A percentile compares a stretch with the other conserved stretches of the same genome.
phyloP scores from a whole-genome alignment of 2,113 vertebrate species.

The Laterallus jamaicensis region DNA sequence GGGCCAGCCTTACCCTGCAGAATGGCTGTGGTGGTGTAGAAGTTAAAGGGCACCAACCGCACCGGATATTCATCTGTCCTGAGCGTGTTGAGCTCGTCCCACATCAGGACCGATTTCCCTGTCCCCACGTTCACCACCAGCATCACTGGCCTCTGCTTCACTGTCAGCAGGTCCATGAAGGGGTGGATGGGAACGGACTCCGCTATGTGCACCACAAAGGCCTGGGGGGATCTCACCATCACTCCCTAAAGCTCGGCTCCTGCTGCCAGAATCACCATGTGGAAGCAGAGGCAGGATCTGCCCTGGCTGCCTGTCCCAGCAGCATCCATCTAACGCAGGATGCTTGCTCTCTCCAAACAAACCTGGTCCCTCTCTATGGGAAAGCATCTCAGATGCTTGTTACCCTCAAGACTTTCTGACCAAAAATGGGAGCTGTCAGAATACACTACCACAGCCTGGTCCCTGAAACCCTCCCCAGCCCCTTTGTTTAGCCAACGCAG shows the following conservation, averaged over 20 bases:
- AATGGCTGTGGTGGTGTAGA: constrained; percentile 82
- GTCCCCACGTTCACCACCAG: constrained; percentile 79
- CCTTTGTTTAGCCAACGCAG: background rate
- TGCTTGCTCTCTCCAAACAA: background rate
- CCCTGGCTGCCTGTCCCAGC: background rate
- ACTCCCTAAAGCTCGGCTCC: fast-evolving
- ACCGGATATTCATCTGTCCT: constrained; percentile 65
- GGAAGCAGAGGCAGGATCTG: background rate
- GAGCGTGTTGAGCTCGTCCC: constrained; percentile 73
- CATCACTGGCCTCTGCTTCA: constrained; percentile 76
- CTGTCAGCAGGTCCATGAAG: constrained; percentile 81
- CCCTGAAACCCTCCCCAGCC: background rate
- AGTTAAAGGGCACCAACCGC: constrained; percentile 80
- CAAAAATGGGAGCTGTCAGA: background rate
- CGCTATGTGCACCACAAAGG: constrained; percentile 75
- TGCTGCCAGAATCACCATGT: fast-evolving
- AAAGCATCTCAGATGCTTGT: background rate
- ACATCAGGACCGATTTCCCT: constrained; percentile 78
- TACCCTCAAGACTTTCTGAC: background rate
- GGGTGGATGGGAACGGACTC: constrained; percentile 78
- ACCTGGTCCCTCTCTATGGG: background rate
- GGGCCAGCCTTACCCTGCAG: constrained; percentile 72
- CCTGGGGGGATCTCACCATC: constrained; percentile 29
- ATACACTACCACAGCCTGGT: background rate
- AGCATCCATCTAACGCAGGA: fast-evolving